Base-by-base conservation (phyloP, 1,140 invertebrate genomes). In the Atta texana region DNA sequence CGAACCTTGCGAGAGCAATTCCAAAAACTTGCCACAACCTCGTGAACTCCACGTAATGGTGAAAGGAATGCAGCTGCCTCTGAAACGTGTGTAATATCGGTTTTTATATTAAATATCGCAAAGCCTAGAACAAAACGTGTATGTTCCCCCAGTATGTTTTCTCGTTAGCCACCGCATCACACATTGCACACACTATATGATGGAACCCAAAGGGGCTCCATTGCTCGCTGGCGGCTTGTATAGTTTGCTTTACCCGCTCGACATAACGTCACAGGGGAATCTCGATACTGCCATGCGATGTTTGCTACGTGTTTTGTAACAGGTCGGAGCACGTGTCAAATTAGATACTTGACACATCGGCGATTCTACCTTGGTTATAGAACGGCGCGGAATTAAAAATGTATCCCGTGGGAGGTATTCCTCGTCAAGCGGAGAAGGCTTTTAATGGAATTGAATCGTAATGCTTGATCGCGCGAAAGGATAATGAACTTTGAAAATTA, bases 21-120 rank as follows among this genome's bases (percentile, higher is more conserved):
- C 96, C 18, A 96, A 96, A 90, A 97, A 96, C 86, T 96, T 96
- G 92, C 97, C 96, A 93, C 97, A 98, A 4, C 97, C 97, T 90
- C 97, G 97, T 3, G 97, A 97, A 1, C 97, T 96, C 94, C 98
- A 98, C 28, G 97, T 94, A 14, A 98, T 96, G 94, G 97, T 97
- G 91, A 97, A 98, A 90, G 97, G 96, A 0, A 97, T 96, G 92
- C 97, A 98, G 93, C 97, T 97, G 90, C 97, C 98, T 96, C 82
- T 86, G 72, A 87, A 86, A 88, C 49, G 64, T 66, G 31, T n/a
- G 57, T 44, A 77, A 77, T 31, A 69, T 51, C 12, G 44, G 14
- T 64, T 57, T 72, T 78, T 85, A 78, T 55, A 55, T 84, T 74
- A 49, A 59, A 59, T 44, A 61, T 75, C 44, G 39, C 21, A 44